phyloP scores from a whole-genome alignment of 2,888 invertebrate species.

The Nephrotoma guestfalica region DNA sequence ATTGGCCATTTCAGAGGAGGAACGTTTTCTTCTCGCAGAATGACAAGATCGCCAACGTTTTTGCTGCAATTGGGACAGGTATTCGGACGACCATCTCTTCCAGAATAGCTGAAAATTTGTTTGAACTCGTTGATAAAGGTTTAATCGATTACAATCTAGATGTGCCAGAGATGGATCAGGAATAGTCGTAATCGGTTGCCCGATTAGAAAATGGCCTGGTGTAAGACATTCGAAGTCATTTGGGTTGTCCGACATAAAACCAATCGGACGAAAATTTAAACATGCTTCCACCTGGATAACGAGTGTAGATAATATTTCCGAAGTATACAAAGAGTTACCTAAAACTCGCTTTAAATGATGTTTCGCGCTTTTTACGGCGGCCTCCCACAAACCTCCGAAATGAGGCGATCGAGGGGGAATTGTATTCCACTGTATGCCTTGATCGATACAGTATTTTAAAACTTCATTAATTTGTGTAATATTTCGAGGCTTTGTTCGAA shows the following conservation, averaged over 20 bases:
- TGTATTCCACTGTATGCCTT: not conserved
- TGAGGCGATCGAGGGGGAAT: not conserved
- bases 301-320: not conserved
- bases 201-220: not conserved
- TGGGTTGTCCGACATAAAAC: not conserved
- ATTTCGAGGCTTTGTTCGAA: conserved; percentile 10
- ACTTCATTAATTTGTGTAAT: conserved; percentile 9
- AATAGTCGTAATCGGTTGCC: not conserved
- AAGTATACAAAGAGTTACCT: not conserved
- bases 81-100: conserved; percentile 14
- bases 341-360: not conserved
- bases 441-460: not conserved
- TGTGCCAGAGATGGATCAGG: not conserved
- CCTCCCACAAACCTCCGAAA: not conserved
- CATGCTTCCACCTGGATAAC: not conserved
- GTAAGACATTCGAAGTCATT: not conserved
- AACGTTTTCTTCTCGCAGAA: conserved; percentile 10
- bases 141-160: not conserved
- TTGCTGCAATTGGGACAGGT: conserved; percentile 14
- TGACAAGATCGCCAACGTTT: conserved; percentile 12
- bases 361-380: not conserved
- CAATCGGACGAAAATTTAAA: not conserved
- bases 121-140: not conserved
- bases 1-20: conserved; percentile 12
- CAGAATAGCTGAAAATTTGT: conserved; percentile 8